Evolutionary conservation across 2,888 invertebrate genomes (phyloP), one percentile per base, ranked within the genome.

Genomic region (Lasioglossum marginatum): DNA sequence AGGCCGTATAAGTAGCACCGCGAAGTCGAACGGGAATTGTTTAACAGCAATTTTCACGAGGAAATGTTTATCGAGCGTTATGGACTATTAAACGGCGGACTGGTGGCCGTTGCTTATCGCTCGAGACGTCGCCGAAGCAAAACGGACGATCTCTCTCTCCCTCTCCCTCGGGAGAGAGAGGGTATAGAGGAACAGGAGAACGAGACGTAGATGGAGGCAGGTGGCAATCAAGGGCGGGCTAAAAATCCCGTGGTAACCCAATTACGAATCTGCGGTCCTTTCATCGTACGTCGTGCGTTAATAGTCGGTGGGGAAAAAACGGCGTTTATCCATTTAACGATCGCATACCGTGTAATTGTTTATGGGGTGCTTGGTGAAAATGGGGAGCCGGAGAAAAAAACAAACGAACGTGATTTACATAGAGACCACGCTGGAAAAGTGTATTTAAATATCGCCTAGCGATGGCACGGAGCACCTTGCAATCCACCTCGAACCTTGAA

Each of bases 321-420:
- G 31, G 63, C 45, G 63, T 74, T 84, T 79, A 79, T 72, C 40
- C 66, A 45, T 60, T 81, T 70, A 63, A 75, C 79, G 23, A n/a
- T 27, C 45, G 27, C 40, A 6, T 31, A 37, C 34, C 31, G 31
- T 77, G 79, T 88, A 88, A 89, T 89, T 88, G 81, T 70, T 88
- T 77, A 37, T 71, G 63, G 52, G 19, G 45, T 16, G 37, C 1
- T 14, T 52, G 31, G 12, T 60, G 74, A 80, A 75, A 77, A 79
- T 74, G 57, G 43, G 27, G 16, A 19, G 16, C 34, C 16, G 31
- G 31, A 19, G 14, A 52, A 23, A 48, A 48, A 23, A 23, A 48
- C 0, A 48, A 48, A 19, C 23, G n/a, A n/a, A 43, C 23, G 12
- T 75, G 12, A 88, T 87, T 90, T 88, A 45, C 85, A 79, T 87